Percentiles rank a stretch among this genome's conserved stretches.
Conservation (phyloP, 1,140 invertebrate genomes). For the Drosophila bocki region DNA sequence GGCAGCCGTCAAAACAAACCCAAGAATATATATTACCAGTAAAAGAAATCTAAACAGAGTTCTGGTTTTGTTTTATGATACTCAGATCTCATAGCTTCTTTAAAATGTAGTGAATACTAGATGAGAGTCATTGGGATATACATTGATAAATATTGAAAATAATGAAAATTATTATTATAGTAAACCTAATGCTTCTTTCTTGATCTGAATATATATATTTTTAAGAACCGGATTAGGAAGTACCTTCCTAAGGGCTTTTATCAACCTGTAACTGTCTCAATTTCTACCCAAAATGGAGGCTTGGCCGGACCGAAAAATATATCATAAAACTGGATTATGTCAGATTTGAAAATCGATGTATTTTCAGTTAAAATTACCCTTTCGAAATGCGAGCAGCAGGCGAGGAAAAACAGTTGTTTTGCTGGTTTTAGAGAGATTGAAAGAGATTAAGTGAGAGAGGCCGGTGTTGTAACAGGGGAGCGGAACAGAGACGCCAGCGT, state of each 20-base stretch:
- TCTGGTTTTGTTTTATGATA: neutral
- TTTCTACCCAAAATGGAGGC: neutral
- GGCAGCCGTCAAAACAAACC: slow-evolving; percentile 8
- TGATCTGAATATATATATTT: no score
- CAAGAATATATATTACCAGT: neutral
- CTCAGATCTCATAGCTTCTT: no score
- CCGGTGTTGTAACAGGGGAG: slow-evolving; percentile 37
- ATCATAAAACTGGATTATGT: slow-evolving; percentile 7
- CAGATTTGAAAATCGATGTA: slow-evolving; percentile 12
- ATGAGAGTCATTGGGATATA: no score
- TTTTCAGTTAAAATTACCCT: slow-evolving; percentile 10
- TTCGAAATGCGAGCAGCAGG: neutral
- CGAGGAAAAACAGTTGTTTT: slow-evolving; percentile 32
- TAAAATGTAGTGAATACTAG: no score
- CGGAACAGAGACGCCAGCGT: slow-evolving; percentile 10
- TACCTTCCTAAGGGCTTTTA: neutral
- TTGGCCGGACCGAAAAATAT: slow-evolving; percentile 1
- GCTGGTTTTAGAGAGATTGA: neutral
- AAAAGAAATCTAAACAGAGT: neutral
- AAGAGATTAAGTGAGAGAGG: neutral
- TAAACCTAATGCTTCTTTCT: no score
- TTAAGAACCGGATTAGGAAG: no score
- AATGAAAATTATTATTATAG: no score
- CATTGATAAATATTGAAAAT: no score
- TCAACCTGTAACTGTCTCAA: neutral